These are phyloP conservation scores for Threskiornis aethiopicus DNA, from an alignment of 2,797 vertebrate genomes.

Conservation along the genomic window DNA sequence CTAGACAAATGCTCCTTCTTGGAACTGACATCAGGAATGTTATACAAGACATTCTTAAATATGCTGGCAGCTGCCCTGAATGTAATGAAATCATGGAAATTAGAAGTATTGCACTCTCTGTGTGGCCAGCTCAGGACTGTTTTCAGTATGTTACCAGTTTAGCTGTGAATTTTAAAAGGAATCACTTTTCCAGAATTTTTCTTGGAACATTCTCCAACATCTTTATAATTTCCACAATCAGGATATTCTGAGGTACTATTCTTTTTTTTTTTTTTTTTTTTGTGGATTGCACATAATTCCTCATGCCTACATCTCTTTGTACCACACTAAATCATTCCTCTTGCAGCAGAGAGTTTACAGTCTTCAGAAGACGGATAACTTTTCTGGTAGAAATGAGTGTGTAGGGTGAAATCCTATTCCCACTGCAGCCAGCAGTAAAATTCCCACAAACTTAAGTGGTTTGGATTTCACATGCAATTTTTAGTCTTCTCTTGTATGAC, in stretches of 20 bases:
- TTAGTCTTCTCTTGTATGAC: neutral
- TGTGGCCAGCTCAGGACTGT: conserved; percentile 49
- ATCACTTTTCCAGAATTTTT: neutral
- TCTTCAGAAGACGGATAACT: neutral
- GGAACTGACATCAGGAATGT: conserved; percentile 53
- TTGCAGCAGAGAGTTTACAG: neutral
- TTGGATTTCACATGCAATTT: neutral
- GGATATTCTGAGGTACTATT: neutral
- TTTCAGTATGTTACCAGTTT: conserved; percentile 1
- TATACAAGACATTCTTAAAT: conserved; percentile 65
- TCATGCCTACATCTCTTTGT: neutral
- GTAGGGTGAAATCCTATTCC: neutral
- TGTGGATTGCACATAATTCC: neutral
- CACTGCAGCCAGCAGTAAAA: neutral
- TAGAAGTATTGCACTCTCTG: conserved; percentile 45
- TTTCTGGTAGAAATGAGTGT: neutral
- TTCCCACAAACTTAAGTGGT: neutral
- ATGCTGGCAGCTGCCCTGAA: conserved; percentile 58
- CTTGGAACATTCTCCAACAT: neutral
- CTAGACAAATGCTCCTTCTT: conserved; percentile 56
- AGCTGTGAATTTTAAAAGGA: conserved; percentile 7
- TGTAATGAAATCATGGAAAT: conserved; percentile 70
- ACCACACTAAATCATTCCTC: neutral
- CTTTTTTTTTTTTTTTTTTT: neutral
- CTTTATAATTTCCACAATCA: neutral